Base-by-base conservation (phyloP, 1,140 invertebrate genomes). In the Odontomachus brunneus region DNA sequence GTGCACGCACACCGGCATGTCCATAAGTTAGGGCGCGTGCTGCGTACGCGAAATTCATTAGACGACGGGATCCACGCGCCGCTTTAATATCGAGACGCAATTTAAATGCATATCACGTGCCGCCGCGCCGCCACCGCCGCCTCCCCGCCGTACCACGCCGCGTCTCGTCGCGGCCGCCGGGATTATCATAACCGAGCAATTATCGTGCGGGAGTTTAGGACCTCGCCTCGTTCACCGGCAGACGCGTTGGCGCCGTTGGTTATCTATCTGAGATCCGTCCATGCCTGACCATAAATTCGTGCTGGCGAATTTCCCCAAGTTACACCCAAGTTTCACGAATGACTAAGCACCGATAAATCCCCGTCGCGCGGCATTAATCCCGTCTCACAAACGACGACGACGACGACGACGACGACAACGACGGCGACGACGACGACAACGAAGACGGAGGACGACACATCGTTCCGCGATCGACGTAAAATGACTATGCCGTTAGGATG, bases 41-140 rank as follows among this genome's bases (percentile, higher is more conserved):
- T 60, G 81, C 66, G 73, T 83, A 85, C 84, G 69, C 67, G 73
- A 76, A 84, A 84, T 86, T 84, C 67, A 86, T 86, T 86, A 86
- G 84, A 66, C 67, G 60, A 66, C 44, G 67, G 51, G 48, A 74
- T 69, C 60, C 62, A 76, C 82, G 65, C 73, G 84, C 74, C 82
- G 82, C 84, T 86, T 84, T 84, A 86, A 86, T 86, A 86, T 84
- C 82, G 82, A 66, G 60, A 73, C 74, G 67, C 83, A 86, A 86
- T 86, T 86, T 84, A 86, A 86, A 86, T 86, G 84, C 84, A 86
- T 86, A 86, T 86, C 74, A 78, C 74, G 69, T 55, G 57, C 48
- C 67, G 55, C 53, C 59, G 49, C 60, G 26, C 14, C 67, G 22
- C 65, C 55, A 4, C 57, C 48, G n/a, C 33, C 17, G 1, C 29